These are phyloP conservation scores for Agrotis clavis DNA, from an alignment of 2,888 invertebrate genomes.

Conservation along the genomic window DNA sequence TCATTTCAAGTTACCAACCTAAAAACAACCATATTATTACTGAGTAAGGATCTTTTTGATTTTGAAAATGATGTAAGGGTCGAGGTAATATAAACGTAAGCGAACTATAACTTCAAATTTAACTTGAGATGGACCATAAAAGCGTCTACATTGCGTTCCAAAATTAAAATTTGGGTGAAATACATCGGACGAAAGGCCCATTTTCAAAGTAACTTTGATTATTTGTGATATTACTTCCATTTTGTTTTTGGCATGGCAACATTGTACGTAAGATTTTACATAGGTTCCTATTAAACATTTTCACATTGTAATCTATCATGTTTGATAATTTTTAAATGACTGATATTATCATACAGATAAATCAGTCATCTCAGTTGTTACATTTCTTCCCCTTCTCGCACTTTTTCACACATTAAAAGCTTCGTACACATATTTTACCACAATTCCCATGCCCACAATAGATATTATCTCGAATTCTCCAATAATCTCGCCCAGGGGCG, in stretches of 20 bases:
- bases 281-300: not conserved
- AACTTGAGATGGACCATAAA: conserved; percentile 36
- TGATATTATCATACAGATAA: too few species aligned
- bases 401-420: not conserved
- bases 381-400: too few species aligned
- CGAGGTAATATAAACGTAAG: too few species aligned
- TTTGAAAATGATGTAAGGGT: too few species aligned
- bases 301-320: not conserved
- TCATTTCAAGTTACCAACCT: too few species aligned
- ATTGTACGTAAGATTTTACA: too few species aligned
- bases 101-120: conserved; percentile 19
- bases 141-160: conserved; percentile 41
- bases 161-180: conserved; percentile 37
- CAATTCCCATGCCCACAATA: conserved; percentile 39
- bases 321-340: too few species aligned
- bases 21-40: too few species aligned
- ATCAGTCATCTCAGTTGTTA: too few species aligned
- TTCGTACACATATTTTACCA: conserved; percentile 6
- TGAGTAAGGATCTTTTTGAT: too few species aligned
- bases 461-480: conserved; percentile 30
- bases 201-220: conserved; percentile 13
- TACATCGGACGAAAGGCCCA: not conserved
- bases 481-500: too few species aligned
- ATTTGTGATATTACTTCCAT: not conserved
- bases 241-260: too few species aligned